Evolutionary conservation across 2,888 invertebrate species (phyloP), one percentile per base, ranked within the genome.

Genomic region (Himalopsyche japonica): DNA sequence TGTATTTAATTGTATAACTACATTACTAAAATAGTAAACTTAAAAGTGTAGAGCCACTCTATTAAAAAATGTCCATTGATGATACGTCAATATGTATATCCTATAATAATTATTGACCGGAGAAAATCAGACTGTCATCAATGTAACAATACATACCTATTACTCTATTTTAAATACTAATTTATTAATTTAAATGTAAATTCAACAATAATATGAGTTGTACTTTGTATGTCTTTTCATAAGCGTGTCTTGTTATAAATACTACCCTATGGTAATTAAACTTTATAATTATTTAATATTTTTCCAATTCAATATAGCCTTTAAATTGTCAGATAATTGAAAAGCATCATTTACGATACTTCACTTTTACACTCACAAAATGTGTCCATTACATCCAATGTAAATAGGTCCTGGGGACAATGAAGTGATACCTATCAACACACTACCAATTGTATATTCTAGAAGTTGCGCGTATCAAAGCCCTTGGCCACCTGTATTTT

Each of bases 211-310:
- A 82, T 57, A 70, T 30, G 37, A 82, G 37, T 83, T 83, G 83
- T 83, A 83, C 83, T 80, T 76, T 70, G 76, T 76, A 83, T 83
- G 83, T 83, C 83, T 83, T 83, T 83, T 83, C 27, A 70, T 70
- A 70, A 70, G 70, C 70, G 70, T 70, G 30, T 70, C 30, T 70
- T 70, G 70, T 70, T 30, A n/a, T 64, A 70, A 30, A 70, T 27
- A 70, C 70, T 70, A 70, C 70, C 70, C 70, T 27, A 70, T 3
- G 27, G 70, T 30, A 30, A 70, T 30, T 27, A 27, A 70, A 27
- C 70, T 70, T 27, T 12, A 70, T 30, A 70, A 70, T 70, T 70
- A 70, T 8, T 70, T 15, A 12, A 70, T 30, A 70, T 12, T 30
- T 30, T 27, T 70, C 10, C 30, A 27, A 27, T 70, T 1, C 70